These are phyloP conservation scores for Zophobas atratus DNA, from an alignment of 1,140 invertebrate species.

Conservation along the genomic window DNA sequence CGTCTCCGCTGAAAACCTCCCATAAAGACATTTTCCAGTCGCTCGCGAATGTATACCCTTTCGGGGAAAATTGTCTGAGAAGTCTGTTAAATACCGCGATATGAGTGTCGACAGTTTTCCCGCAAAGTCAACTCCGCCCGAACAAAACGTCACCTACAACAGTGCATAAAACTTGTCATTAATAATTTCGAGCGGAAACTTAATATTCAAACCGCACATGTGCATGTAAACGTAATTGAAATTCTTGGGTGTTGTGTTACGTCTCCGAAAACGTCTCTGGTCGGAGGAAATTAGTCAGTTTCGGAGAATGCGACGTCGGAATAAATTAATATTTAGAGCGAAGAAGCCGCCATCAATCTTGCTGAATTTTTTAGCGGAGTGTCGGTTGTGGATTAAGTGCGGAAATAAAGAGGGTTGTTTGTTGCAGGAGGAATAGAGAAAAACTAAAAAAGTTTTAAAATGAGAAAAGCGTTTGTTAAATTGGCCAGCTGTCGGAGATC, in stretches of 20 bases:
- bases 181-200: slow-evolving; percentile 21
- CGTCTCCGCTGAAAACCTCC: no score
- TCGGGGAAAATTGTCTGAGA: no score
- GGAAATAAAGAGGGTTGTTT: neutral
- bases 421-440: neutral
- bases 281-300: neutral
- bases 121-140: no score
- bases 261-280: slow-evolving; percentile 4
- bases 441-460: no score
- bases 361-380: neutral
- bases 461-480: no score
- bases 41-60: no score
- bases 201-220: slow-evolving; percentile 41
- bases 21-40: no score
- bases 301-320: neutral
- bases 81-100: no score
- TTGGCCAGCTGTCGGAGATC: no score
- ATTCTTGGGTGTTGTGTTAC: slow-evolving; percentile 2
- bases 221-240: slow-evolving; percentile 24
- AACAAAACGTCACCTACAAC: no score
- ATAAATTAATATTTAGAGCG: slow-evolving; percentile 7
- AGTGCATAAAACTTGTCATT: neutral
- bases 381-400: neutral
- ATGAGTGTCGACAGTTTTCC: no score
- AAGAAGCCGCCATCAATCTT: neutral